Evolutionary conservation across 2,113 vertebrate species (phyloP), one percentile per base, ranked within the genome.

Genomic region (Oenanthe melanoleuca): DNA sequence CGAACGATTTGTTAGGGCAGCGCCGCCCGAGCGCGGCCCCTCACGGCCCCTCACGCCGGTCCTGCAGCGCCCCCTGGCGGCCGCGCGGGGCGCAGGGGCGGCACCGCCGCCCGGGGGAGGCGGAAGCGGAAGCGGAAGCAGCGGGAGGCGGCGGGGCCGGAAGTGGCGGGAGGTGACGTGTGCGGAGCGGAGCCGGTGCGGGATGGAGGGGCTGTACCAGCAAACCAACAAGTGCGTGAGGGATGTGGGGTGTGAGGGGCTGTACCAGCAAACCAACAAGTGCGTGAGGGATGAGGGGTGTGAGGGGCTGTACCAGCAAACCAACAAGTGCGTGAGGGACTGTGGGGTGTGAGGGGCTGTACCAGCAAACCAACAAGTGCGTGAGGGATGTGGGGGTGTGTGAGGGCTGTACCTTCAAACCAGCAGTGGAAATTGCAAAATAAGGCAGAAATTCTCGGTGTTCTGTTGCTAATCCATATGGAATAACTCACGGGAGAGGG

Each of bases 171-270:
- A n/a, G n/a, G n/a, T n/a, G n/a, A n/a, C n/a, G n/a, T n/a, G n/a
- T n/a, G n/a, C n/a, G n/a, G n/a, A n/a, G n/a, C n/a, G n/a, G n/a
- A n/a, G n/a, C n/a, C n/a, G n/a, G n/a, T n/a, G n/a, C n/a, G n/a
- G n/a, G n/a, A n/a, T n/a, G n/a, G n/a, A 99, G 87, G 97, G 98
- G 29, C 97, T 79, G 37, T 50, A 26, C 49, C 24, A 26, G 49
- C 49, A 50, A 25, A 50, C 24, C 24, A 14, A 53, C 25, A 18
- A 26, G 19, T 7, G 60, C 26, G 60, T 64, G 61, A 44, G 61
- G 29, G 29, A 5, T 12, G 19, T 3, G 37, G 38, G 52, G 49
- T 21, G 40, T 21, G 37, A 55, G 69, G 44, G 69, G 23, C 16
- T 72, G 37, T 19, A 55, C 16, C 37, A 25, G 23, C 38, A 72